Base-by-base conservation (phyloP, 2,113 vertebrate genomes). In the Puffinus mauretanicus region DNA sequence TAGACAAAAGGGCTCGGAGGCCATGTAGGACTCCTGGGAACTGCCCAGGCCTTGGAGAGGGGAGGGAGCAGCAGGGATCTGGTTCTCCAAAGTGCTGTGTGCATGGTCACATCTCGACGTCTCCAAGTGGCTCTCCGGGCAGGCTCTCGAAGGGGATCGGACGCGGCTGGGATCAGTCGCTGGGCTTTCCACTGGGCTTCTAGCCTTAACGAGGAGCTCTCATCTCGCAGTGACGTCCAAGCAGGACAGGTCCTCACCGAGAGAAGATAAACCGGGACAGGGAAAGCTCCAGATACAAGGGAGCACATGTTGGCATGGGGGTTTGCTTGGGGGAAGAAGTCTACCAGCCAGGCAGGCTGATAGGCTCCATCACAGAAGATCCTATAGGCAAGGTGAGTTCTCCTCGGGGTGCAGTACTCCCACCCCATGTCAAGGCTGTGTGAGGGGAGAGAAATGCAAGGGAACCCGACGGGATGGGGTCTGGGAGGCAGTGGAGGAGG, bases 1-100 rank as follows among this genome's bases (percentile, higher is more conserved):
- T 52, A 92, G 93, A 94, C 95, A 76, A 89, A 94, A 91, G 87
- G 93, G 75, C 46, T 93, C 0, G 0, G 84, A 95, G 60, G 82
- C 84, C 75, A 11, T 3, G 16, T 19, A 36, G 95, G 73, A 49
- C 83, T 92, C 91, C 88, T 86, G 77, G 91, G 87, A 95, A 69
- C 19, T 66, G 46, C 44, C 55, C 76, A 82, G 71, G 84, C 67
- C 87, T 91, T 94, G 87, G 85, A 94, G 78, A 90, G 38, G 93
- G 90, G 67, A 93, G 64, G 94, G 71, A 95, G 95, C 89, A 95
- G 94, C 95, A 96, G 94, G 93, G 94, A 96, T 96, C 96, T 94
- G 89, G 87, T 96, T 97, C 95, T 95, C 95, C 96, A 93, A 97
- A 97, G 97, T 96, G 95, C 94, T 96, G 87, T 96, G 96, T 96